A percentile compares a stretch with the other conserved stretches of the same genome.
Evolutionary conservation across 2,113 vertebrate species (phyloP).

Genomic region (Aspidoscelis tigris): DNA sequence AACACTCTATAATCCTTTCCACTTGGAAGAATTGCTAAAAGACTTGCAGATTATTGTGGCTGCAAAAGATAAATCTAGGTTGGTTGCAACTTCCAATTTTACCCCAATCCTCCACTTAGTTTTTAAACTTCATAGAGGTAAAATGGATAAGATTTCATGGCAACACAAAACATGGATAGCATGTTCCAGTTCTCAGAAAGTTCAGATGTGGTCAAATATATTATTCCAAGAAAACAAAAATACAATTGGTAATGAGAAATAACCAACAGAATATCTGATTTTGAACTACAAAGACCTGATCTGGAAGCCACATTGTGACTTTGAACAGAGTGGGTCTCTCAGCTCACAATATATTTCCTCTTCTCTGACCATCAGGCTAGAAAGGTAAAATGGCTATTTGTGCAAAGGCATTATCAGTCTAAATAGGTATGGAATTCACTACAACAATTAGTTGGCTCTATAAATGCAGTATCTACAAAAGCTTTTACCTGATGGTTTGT

Average conservation of each 20-base stretch:
- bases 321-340: too few relatives aligned
- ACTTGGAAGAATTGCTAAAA: conserved; percentile 64
- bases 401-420: too few relatives aligned
- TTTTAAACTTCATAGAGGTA: conserved; percentile 49
- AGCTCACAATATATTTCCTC: too few relatives aligned
- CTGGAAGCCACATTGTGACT: not conserved
- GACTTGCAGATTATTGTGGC: conserved; percentile 61
- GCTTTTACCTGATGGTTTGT: too few relatives aligned
- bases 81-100: conserved; percentile 51
- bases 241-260: not conserved
- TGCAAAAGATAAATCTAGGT: conserved; percentile 62
- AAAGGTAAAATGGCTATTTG: too few relatives aligned
- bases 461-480: too few relatives aligned
- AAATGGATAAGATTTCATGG: conserved; percentile 46
- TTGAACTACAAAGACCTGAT: not conserved
- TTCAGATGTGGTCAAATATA: conserved; percentile 5
- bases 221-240: conserved; percentile 5
- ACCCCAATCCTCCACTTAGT: conserved; percentile 51
- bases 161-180: conserved; percentile 24
- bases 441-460: too few relatives aligned
- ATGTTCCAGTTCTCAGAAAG: conserved; percentile 25
- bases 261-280: not conserved
- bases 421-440: too few relatives aligned
- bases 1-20: conserved; percentile 69
- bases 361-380: too few relatives aligned